Evolutionary conservation across 2,888 invertebrate species (phyloP), one percentile per base, ranked within the genome.

Genomic region (Homarus gammarus): DNA sequence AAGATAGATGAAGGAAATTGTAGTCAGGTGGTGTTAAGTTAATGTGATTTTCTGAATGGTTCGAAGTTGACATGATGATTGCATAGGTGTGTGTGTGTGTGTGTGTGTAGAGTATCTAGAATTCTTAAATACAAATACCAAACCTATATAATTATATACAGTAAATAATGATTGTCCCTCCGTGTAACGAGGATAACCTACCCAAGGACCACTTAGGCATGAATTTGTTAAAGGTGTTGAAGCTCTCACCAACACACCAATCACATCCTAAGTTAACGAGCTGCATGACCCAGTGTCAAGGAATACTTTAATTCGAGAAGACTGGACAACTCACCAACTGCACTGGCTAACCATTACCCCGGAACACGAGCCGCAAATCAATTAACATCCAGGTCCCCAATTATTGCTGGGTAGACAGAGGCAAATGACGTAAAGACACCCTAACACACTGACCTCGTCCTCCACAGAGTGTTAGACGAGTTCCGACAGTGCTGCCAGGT

Each of bases 401-500:
- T 22, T 18, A 18, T 18, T 18, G 2, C 56, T 18, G 18, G 5
- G 56, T 3, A 22, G 18, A 56, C 22, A 12, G 1, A 56, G 1
- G 12, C 18, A 5, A 3, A 12, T 18, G 10, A 0, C 18, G 12
- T 18, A 49, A 12, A 56, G 3, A 5, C 12, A 56, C 12, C 0
- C 15, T 56, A 18, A 56, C 22, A 12, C 56, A 12, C 3, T 56
- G 56, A 18, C 22, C 1, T 18, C 0, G 27, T 2, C 44, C 44
- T 44, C 44, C 18, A 27, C 64, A 64, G 64, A 27, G 64, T 27
- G 64, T 27, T 27, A 22, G 64, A 64, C 27, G 94, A 94, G 90
- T 94, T 93, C 91, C 93, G 93, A n/a, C 94, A 94, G 91, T 94
- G 94, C 91, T 94, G 94, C 90, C 92, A 94, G 91, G 94, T 94